These are phyloP conservation scores for Caenorhabditis inopinata DNA, from an alignment of 1,140 invertebrate genomes.

Conservation along the genomic window DNA sequence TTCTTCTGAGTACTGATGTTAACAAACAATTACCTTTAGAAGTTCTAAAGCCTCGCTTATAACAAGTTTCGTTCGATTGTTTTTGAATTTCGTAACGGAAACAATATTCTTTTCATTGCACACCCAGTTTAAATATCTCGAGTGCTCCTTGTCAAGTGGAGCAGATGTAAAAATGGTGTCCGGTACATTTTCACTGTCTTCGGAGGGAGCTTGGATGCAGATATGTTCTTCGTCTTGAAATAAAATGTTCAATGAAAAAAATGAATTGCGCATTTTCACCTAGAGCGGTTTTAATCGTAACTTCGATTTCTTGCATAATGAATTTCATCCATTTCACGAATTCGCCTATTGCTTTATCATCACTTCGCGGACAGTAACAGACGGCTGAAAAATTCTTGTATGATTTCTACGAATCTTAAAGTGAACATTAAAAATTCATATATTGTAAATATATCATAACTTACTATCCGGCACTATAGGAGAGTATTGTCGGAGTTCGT, in stretches of 20 bases:
- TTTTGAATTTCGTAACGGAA: not conserved
- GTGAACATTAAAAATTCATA: too few species aligned
- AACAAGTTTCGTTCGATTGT: not conserved
- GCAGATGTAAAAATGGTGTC: not conserved
- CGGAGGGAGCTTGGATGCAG: not conserved
- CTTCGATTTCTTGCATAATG: not conserved
- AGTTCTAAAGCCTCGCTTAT: not conserved
- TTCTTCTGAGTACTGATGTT: too few species aligned
- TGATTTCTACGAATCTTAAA: too few species aligned
- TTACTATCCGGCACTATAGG: not conserved
- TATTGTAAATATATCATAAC: not conserved
- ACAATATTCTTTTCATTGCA: not conserved
- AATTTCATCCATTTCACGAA: not conserved
- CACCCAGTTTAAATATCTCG: not conserved
- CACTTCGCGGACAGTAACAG: not conserved
- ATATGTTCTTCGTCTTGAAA: not conserved
- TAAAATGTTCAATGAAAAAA: too few species aligned
- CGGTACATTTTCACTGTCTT: not conserved
- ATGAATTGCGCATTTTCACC: not conserved
- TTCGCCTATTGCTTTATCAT: not conserved
- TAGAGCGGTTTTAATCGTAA: not conserved
- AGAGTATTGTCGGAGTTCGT: not conserved
- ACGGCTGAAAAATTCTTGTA: not conserved
- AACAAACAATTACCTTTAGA: not conserved
- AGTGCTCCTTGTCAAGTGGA: not conserved